phyloP scores from a whole-genome alignment of 2,797 vertebrate species.

The Aulostomus chinensis region DNA sequence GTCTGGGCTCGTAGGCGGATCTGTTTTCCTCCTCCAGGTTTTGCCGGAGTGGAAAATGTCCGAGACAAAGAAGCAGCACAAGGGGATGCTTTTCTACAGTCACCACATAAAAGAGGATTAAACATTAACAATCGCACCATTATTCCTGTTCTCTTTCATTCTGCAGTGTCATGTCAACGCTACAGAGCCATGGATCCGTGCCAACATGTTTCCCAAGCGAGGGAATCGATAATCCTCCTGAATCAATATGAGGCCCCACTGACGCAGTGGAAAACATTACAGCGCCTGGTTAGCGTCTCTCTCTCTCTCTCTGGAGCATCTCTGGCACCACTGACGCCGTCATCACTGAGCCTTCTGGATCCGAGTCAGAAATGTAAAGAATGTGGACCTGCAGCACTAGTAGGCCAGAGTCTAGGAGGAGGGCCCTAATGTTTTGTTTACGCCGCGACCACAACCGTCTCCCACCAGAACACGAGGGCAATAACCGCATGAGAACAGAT shows the following conservation, averaged over 20 bases:
- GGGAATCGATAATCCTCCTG: too few relatives aligned
- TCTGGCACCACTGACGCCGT: slow-evolving; percentile 10
- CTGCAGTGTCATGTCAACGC: too few relatives aligned
- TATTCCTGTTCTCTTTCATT: neutral
- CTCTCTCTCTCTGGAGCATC: slow-evolving; percentile 1
- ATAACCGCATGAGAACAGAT: slow-evolving; percentile 16
- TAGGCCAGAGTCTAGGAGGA: neutral
- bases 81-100: neutral
- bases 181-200: too few relatives aligned
- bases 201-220: too few relatives aligned
- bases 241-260: too few relatives aligned
- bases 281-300: too few relatives aligned
- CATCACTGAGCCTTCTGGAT: neutral
- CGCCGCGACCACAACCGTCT: neutral
- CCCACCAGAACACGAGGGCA: slow-evolving; percentile 11
- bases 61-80: too few relatives aligned
- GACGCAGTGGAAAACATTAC: too few relatives aligned
- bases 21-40: too few relatives aligned
- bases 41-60: too few relatives aligned
- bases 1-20: neutral
- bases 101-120: slow-evolving; percentile 17
- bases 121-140: slow-evolving; percentile 12
- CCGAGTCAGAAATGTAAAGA: slow-evolving; percentile 20
- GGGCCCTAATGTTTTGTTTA: slow-evolving; percentile 24
- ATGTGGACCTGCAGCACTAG: slow-evolving; percentile 21